Conservation (phyloP, 2,113 vertebrate genomes). For the Marcusenius ussheri region DNA sequence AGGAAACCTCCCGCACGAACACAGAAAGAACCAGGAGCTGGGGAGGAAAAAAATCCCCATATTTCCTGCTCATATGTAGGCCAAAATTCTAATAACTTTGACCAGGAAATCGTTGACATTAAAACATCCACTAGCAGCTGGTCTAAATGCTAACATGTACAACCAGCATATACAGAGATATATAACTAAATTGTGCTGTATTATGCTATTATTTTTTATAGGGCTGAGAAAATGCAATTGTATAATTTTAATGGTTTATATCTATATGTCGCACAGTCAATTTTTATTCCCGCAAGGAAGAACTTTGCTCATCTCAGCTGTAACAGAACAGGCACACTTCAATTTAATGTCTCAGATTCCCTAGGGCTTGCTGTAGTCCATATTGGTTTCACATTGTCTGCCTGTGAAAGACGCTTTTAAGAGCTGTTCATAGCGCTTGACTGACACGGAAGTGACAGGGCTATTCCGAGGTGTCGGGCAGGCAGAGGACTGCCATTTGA, state of each 20-base stretch:
- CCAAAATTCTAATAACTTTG: background rate
- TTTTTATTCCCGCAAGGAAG: constrained; percentile 23
- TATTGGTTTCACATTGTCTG: constrained; percentile 33
- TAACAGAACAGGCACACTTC: constrained; percentile 7
- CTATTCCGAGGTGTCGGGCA: constrained; percentile 21
- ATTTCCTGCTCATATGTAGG: background rate
- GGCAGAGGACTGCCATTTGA: background rate
- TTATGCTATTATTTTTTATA: constrained; percentile 8
- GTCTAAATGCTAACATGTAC: background rate
- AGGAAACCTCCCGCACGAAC: background rate
- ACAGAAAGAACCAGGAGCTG: background rate
- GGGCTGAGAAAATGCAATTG: background rate
- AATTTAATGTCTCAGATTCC: constrained; percentile 15
- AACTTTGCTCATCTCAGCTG: constrained; percentile 19
- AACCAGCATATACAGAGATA: background rate
- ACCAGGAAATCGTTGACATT: background rate
- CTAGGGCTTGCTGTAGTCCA: constrained; percentile 9
- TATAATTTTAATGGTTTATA: constrained; percentile 16
- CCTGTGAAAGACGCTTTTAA: constrained; percentile 30
- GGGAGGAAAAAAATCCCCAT: background rate
- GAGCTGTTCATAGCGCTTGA: constrained; percentile 30
- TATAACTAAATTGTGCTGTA: background rate
- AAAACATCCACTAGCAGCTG: background rate
- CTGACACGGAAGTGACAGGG: constrained; percentile 34
- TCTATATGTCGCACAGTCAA: constrained; percentile 25